phyloP scores from a whole-genome alignment of 2,888 invertebrate species.

The Amphiduros pacificus region DNA sequence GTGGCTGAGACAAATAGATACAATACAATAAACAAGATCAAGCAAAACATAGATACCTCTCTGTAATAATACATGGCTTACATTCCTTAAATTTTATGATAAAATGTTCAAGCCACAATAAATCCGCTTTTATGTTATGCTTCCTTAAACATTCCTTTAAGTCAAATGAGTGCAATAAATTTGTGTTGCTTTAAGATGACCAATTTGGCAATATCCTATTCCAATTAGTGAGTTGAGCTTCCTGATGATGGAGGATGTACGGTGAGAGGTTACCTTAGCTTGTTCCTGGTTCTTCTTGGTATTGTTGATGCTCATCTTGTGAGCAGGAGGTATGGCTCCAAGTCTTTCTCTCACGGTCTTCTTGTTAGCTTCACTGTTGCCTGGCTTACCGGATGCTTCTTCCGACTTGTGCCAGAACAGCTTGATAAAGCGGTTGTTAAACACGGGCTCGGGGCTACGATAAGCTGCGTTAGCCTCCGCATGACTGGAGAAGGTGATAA shows the following conservation, averaged over 20 bases:
- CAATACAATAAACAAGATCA: too few species aligned
- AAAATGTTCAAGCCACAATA: too few species aligned
- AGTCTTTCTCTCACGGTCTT: conserved; percentile 64
- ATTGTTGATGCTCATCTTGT: conserved; percentile 45
- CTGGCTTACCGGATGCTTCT: neutral
- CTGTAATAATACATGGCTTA: too few species aligned
- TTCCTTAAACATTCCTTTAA: too few species aligned
- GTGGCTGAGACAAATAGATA: too few species aligned
- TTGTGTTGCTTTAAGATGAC: too few species aligned
- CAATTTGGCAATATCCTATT: too few species aligned
- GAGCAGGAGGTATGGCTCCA: conserved; percentile 51
- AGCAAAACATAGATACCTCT: too few species aligned
- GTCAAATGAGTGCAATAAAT: too few species aligned
- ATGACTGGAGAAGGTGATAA: conserved; percentile 87
- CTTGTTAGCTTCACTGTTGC: neutral
- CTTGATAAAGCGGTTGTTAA: conserved; percentile 97
- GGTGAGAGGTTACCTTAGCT: neutral
- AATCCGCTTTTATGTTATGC: too few species aligned
- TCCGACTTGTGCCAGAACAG: conserved; percentile 87
- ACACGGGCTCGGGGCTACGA: conserved; percentile 92
- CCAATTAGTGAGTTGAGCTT: too few species aligned
- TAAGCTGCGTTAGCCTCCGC: conserved; percentile 93
- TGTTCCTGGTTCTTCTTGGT: conserved; percentile 1
- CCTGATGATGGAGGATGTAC: neutral
- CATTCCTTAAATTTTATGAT: too few species aligned